Evolutionary conservation across 2,888 invertebrate species (phyloP), one percentile per base, ranked within the genome.

Genomic region (Busseola fusca): DNA sequence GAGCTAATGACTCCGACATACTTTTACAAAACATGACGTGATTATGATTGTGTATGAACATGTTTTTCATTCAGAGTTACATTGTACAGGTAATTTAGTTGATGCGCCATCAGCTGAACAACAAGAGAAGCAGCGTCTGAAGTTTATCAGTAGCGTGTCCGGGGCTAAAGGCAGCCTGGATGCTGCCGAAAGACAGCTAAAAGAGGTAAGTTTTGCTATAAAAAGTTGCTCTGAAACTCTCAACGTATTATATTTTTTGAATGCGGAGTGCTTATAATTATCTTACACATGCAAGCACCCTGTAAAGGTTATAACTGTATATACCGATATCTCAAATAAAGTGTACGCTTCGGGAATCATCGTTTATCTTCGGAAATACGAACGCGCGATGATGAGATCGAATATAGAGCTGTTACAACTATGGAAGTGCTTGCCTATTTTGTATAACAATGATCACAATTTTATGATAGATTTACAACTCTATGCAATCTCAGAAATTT

Each of bases 101-200:
- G 71, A 42, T 1, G 52, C 18, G 7, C 34, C 60, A 21, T 60
- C 72, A 27, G 37, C 64, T n/a, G 59, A 74, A 3, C 48, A 62
- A 40, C 69, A 84, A 65, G 85, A 88, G 58, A 73, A 76, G 45
- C 84, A 86, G 30, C 87, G 86, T n/a, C 73, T 89, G 4, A 83
- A 87, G 45, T 91, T 91, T 67, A 75, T 86, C 6, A 85, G 80
- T 25, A 84, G 85, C 1, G 69, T 86, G 21, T 72, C 87, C 0
- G 78, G 72, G 3, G 84, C 87, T 7, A 87, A 85, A 58, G 79
- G 83, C 1, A 81, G 78, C 18, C 68, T 91, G 14, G 63, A 69
- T 12, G 83, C 84, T 0, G 87, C 86, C 1, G 86, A 87, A 10
- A 70, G 84, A 50, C 84, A 83, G 21, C 73, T 91, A 0, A 72